Evolutionary conservation across 2,113 vertebrate genomes (phyloP).

Genomic region (Pao palembangensis): DNA sequence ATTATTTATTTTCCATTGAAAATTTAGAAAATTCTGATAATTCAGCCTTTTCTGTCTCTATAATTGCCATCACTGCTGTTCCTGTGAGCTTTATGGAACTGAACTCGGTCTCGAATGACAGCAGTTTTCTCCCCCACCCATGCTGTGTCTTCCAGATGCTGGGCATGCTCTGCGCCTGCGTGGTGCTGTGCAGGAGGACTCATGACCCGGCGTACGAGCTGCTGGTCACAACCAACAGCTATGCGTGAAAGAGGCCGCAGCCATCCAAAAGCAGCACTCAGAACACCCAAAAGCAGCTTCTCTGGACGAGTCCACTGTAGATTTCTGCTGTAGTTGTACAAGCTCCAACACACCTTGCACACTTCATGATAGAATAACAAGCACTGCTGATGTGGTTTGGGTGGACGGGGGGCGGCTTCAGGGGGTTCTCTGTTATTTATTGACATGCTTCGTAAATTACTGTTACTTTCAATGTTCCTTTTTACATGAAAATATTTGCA

Average conservation of each 20-base stretch:
- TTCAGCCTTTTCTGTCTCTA: too few relatives aligned
- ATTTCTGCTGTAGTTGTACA: slow-evolving; percentile 71
- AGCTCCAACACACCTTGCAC: slow-evolving; percentile 74
- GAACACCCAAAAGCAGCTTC: slow-evolving; percentile 39
- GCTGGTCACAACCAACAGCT: slow-evolving; percentile 91
- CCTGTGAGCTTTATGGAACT: too few relatives aligned
- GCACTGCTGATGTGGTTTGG: slow-evolving; percentile 72
- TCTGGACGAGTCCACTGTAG: slow-evolving; percentile 54
- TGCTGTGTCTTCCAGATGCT: slow-evolving; percentile 80
- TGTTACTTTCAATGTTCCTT: slow-evolving; percentile 42
- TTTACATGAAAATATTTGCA: slow-evolving; percentile 34
- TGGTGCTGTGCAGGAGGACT: slow-evolving; percentile 91
- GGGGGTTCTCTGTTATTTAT: slow-evolving; percentile 66
- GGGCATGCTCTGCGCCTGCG: slow-evolving; percentile 95
- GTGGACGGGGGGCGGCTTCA: slow-evolving; percentile 30
- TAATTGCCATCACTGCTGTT: too few relatives aligned
- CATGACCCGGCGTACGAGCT: slow-evolving; percentile 94
- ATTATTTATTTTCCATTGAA: too few relatives aligned
- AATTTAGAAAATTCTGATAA: too few relatives aligned
- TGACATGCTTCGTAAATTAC: slow-evolving; percentile 51
- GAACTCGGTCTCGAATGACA: too few relatives aligned
- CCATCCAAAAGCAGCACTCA: slow-evolving; percentile 2
- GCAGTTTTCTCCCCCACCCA: background rate
- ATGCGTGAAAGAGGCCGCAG: slow-evolving; percentile 76
- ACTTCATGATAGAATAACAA: slow-evolving; percentile 64